Conservation (phyloP, 2,797 vertebrate species). For the Nyctalus aviator region DNA sequence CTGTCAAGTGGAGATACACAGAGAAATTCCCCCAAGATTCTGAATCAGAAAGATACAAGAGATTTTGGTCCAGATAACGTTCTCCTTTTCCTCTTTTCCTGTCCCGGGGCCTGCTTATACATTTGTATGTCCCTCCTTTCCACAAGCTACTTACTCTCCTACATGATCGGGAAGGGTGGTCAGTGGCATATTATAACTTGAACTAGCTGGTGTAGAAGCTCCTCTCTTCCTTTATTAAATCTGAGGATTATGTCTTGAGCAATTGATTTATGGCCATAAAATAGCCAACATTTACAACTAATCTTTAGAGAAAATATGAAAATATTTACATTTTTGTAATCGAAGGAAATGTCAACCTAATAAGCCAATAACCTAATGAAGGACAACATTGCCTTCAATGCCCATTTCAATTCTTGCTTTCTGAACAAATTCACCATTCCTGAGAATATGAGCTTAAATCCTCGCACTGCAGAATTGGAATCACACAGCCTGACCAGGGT, state of each 20-base stretch:
- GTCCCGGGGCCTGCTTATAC: not conserved
- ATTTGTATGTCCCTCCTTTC: not conserved
- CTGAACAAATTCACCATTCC: constrained; percentile 63
- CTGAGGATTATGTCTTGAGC: not conserved
- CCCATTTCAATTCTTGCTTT: constrained; percentile 68
- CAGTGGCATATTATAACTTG: constrained; percentile 64
- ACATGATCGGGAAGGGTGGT: constrained; percentile 68
- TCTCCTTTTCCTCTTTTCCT: not conserved
- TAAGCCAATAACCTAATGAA: not conserved
- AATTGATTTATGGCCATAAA: constrained; percentile 33
- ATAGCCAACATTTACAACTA: constrained; percentile 10
- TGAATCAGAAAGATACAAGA: not conserved
- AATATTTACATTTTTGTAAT: constrained; percentile 15
- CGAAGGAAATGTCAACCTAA: constrained; percentile 54
- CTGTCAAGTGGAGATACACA: not conserved
- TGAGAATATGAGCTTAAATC: constrained; percentile 67
- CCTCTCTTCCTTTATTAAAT: constrained; percentile 25
- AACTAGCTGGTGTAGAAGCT: constrained; percentile 48
- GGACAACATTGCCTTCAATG: constrained; percentile 61
- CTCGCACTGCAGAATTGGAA: constrained; percentile 57
- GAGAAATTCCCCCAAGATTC: constrained; percentile 63
- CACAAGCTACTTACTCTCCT: constrained; percentile 77
- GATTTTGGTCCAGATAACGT: not conserved
- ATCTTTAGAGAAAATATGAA: constrained; percentile 39
- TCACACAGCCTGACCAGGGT: not conserved